These are phyloP conservation scores for Mus spicilegus DNA, from an alignment of 2,113 vertebrate species.

Conservation along the genomic window DNA sequence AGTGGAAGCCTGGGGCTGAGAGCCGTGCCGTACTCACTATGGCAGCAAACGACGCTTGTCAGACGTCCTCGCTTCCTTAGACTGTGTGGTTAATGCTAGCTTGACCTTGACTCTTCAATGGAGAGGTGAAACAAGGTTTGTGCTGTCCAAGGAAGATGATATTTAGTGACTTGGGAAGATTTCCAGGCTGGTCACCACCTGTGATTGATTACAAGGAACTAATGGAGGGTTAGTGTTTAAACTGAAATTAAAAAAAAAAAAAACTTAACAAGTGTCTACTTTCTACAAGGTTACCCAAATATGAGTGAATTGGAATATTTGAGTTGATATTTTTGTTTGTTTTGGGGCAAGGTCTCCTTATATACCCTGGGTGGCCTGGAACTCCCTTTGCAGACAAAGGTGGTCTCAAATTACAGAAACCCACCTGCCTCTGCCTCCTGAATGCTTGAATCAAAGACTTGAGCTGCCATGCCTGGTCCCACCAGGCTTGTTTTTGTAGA, in stretches of 20 bases:
- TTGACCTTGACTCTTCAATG: background rate
- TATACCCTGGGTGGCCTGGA: background rate
- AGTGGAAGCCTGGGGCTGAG: background rate
- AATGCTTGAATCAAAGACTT: background rate
- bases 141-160: background rate
- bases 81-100: background rate
- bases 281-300: constrained; percentile 6
- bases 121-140: background rate
- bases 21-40: background rate
- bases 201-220: background rate
- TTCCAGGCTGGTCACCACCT: background rate
- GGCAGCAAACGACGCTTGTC: background rate
- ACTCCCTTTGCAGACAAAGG: background rate
- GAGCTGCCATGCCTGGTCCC: background rate
- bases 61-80: background rate
- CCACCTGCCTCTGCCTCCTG: background rate
- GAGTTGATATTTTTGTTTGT: background rate
- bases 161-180: constrained; percentile 42
- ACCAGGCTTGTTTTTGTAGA: background rate
- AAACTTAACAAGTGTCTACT: constrained; percentile 7
- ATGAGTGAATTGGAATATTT: background rate
- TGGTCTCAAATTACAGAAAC: background rate
- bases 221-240: constrained; percentile 39
- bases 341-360: background rate
- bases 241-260: background rate